Percentiles rank a stretch among this genome's conserved stretches.
These are phyloP conservation scores for Lutraria lutraria DNA, from an alignment of 2,888 invertebrate species.

Conservation along the genomic window DNA sequence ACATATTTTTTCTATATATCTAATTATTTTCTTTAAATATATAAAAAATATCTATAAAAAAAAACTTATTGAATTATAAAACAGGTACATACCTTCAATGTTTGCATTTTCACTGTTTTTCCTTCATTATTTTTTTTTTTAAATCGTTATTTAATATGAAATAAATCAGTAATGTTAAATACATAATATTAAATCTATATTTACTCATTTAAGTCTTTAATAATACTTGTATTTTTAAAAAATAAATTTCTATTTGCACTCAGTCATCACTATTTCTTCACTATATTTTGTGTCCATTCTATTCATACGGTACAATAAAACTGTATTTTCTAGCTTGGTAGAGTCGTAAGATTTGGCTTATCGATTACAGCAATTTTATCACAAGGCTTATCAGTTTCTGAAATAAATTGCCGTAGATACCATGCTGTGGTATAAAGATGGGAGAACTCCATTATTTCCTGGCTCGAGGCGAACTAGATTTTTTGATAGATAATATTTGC, in stretches of 20 bases:
- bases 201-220: too few species aligned
- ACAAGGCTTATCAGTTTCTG: slow-evolving; percentile 59
- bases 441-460: not conserved
- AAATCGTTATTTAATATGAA: not conserved
- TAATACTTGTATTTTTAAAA: too few species aligned
- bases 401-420: slow-evolving; percentile 61
- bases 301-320: not conserved
- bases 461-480: not conserved
- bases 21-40: too few species aligned
- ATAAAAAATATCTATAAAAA: too few species aligned
- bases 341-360: slow-evolving; percentile 46
- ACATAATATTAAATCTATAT: too few species aligned
- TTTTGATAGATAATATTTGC: not conserved
- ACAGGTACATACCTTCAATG: too few species aligned
- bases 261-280: not conserved
- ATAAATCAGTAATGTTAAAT: not conserved
- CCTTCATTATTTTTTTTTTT: not conserved
- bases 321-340: slow-evolving; percentile 2
- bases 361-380: slow-evolving; percentile 59
- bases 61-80: too few species aligned
- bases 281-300: slow-evolving; percentile 1
- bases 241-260: not conserved
- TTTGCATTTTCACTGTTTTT: not conserved
- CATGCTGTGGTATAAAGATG: not conserved
- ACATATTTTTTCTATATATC: too few species aligned